These are phyloP conservation scores for Mormyrops boulengeri DNA, from an alignment of 2,797 vertebrate species.

Conservation along the genomic window DNA sequence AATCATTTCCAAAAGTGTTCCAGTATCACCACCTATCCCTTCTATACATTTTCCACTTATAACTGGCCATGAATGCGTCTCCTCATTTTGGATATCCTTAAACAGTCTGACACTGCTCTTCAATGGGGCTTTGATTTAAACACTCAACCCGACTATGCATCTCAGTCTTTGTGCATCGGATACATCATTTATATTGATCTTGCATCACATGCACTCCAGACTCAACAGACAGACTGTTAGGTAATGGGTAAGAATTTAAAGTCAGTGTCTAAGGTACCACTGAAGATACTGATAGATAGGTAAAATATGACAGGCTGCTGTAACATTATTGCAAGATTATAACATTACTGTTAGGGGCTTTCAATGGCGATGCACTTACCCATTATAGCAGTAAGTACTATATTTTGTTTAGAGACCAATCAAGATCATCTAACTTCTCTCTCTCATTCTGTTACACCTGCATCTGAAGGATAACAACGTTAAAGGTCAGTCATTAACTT, in stretches of 20 bases:
- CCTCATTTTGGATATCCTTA: neutral
- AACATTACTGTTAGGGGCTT: neutral
- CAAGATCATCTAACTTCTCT: neutral
- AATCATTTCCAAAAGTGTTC: neutral
- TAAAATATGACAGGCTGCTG: slow-evolving; percentile 1
- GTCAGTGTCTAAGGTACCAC: neutral
- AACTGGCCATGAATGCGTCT: neutral
- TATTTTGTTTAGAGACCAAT: neutral
- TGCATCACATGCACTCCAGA: slow-evolving; percentile 4
- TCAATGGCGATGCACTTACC: neutral
- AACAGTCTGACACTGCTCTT: neutral
- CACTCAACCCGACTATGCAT: neutral
- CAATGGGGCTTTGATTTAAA: neutral
- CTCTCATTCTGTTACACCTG: neutral
- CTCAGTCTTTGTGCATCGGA: neutral
- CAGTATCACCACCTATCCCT: neutral
- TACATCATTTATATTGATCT: neutral
- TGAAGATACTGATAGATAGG: neutral
- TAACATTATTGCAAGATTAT: neutral
- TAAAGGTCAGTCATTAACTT: neutral
- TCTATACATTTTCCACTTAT: neutral
- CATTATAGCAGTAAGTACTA: neutral
- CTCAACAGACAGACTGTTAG: slow-evolving; percentile 5
- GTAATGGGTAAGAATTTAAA: neutral
- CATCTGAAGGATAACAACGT: neutral